Evolutionary conservation across 2,797 vertebrate species (phyloP).

Genomic region (Anguilla marmorata): DNA sequence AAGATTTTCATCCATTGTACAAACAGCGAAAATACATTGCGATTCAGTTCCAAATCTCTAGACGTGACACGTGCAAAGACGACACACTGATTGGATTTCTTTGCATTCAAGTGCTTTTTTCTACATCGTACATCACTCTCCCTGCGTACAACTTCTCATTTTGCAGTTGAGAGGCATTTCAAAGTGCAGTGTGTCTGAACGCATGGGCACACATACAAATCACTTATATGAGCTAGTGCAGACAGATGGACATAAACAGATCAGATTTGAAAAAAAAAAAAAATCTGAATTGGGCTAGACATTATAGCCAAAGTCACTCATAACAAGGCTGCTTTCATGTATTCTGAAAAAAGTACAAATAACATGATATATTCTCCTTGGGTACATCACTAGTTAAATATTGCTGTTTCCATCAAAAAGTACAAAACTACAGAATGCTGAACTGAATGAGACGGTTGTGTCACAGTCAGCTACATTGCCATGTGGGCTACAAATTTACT

Average conservation of each 20-base stretch:
- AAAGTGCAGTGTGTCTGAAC: too few species aligned
- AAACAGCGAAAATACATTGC: background rate
- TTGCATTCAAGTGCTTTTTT: background rate
- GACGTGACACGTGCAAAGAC: background rate
- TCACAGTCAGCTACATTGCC: background rate
- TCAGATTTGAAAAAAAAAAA: background rate
- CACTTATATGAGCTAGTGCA: background rate
- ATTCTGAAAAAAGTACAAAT: conserved; percentile 3
- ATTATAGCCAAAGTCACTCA: background rate
- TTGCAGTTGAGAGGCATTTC: background rate
- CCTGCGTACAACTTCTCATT: background rate
- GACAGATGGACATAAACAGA: background rate
- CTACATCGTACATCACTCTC: background rate
- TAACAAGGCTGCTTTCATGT: background rate
- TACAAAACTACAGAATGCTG: background rate
- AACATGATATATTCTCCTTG: background rate
- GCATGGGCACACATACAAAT: background rate
- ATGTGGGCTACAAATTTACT: background rate
- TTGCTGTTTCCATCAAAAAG: background rate
- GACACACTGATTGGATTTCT: background rate
- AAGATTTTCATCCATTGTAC: background rate
- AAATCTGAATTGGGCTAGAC: background rate
- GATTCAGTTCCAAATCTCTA: background rate
- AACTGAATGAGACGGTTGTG: background rate
- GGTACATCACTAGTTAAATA: background rate